phyloP scores from a whole-genome alignment of 2,888 invertebrate genomes.

The Xestia rhomboidea region DNA sequence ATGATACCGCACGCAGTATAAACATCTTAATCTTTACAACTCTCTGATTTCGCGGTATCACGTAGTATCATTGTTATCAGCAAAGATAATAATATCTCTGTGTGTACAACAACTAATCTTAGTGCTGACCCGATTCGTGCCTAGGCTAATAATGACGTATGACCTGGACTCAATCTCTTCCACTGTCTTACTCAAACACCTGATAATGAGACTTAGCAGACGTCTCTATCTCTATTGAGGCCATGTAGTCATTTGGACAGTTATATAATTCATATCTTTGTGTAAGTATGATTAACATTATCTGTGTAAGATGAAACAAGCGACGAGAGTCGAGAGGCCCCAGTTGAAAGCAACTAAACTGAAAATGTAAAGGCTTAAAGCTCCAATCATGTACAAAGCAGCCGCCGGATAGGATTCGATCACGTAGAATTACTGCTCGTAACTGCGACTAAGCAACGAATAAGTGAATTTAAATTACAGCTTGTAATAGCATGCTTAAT shows the following conservation, averaged over 20 bases:
- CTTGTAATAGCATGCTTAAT: conserved; percentile 58
- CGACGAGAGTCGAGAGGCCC: conserved; percentile 22
- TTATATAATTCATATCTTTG: conserved; percentile 56
- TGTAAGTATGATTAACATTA: conserved; percentile 44
- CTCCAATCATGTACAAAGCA: conserved; percentile 47
- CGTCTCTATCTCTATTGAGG: conserved; percentile 72
- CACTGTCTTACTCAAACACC: conserved; percentile 79
- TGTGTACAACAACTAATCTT: conserved; percentile 83
- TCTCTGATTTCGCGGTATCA: conserved; percentile 82
- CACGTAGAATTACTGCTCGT: conserved; percentile 49
- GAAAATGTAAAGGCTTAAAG: conserved; percentile 19
- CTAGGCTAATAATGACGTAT: conserved; percentile 87
- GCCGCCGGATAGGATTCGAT: conserved; percentile 55
- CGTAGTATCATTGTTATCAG: conserved; percentile 76
- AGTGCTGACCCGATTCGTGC: conserved; percentile 83
- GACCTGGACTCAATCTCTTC: conserved; percentile 83
- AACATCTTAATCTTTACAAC: conserved; percentile 83
- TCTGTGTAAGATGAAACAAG: conserved; percentile 41
- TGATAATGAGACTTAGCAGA: conserved; percentile 83
- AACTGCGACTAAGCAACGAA: conserved; percentile 56
- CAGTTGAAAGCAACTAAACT: conserved; percentile 31
- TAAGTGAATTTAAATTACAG: conserved; percentile 66
- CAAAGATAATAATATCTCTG: conserved; percentile 75
- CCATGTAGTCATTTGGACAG: conserved; percentile 65
- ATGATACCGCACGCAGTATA: conserved; percentile 70